A percentile compares a stretch with the other conserved stretches of the same genome.
Conservation (phyloP, 2,888 invertebrate genomes). For the Acholoe squamosa region DNA sequence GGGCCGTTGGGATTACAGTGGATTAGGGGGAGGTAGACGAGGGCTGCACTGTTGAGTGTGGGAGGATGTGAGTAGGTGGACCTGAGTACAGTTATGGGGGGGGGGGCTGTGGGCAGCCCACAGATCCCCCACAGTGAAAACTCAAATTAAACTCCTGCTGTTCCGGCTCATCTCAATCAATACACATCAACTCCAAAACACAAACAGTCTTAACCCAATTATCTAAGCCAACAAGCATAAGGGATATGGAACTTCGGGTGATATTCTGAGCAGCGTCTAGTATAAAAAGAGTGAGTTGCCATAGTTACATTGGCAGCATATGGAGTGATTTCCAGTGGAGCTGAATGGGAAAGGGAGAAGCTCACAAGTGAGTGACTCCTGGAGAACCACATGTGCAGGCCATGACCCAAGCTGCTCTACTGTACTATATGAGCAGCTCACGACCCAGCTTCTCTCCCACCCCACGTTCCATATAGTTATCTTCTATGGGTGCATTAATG, state of each 20-base stretch:
- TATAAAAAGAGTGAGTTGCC: background rate
- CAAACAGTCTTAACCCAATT: background rate
- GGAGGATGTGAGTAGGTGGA: background rate
- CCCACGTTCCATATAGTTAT: background rate
- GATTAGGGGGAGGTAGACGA: conserved; percentile 36
- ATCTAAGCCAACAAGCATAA: background rate
- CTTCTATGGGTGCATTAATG: background rate
- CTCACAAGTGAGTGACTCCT: conserved; percentile 12
- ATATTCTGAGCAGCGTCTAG: background rate
- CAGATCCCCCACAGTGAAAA: background rate
- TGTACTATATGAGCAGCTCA: background rate
- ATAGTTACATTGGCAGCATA: conserved; percentile 3
- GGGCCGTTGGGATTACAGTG: conserved; percentile 15
- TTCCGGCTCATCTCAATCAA: background rate
- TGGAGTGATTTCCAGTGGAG: conserved; percentile 21
- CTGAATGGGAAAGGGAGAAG: conserved; percentile 32
- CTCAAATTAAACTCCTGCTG: conserved; percentile 43
- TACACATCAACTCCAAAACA: background rate
- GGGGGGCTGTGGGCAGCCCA: background rate
- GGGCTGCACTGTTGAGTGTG: background rate
- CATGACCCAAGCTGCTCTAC: background rate
- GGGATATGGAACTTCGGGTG: no score
- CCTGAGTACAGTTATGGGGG: background rate
- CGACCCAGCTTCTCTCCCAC: background rate
- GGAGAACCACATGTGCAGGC: conserved; percentile 15